Evolutionary conservation across 2,113 vertebrate genomes (phyloP), one percentile per base, ranked within the genome.

Genomic region (Phaethornis superciliosus): DNA sequence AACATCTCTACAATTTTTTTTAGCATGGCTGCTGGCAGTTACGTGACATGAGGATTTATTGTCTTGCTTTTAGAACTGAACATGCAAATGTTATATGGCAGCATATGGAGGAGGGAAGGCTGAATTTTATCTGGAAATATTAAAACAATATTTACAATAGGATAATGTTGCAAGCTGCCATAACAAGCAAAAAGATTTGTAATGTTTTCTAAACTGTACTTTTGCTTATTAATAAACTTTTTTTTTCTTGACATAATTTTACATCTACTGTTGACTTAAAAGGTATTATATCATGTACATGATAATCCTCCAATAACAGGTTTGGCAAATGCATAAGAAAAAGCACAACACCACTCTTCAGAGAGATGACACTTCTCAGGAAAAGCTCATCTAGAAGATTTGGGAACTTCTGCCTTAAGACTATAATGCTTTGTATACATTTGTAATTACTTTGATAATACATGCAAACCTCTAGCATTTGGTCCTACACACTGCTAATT

Each of bases 171-270:
- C 60, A 94, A 67, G 44, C 23, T 81, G 85, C 71, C 63, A 47
- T 70, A 96, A 51, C 64, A 70, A 9, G 22, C 62, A 65, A 80
- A 79, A 77, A 81, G 62, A 71, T 95, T 95, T 90, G 85, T 19
- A 94, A 92, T 88, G 55, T 65, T 93, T 94, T 81, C 87, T 80
- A 94, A 94, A 58, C 58, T 85, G 24, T 89, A 65, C 51, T 62
- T 94, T 81, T 81, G 9, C 44, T 91, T 96, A 97, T 96, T 97
- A 97, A 97, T 96, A 96, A 95, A 88, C 95, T 93, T 95, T 93
- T 87, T 59, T 91, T 97, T 96, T 83, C 78, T 95, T 72, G 85
- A 93, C 69, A 75, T 49, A 94, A 89, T 95, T 86, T 93, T 83
- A 96, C 72, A 95, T 96, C 63, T 6, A 33, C 68, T 93, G 68